Conservation (phyloP, 37 sponge, comb jelly and placozoan species). For the Geodia barretti region DNA sequence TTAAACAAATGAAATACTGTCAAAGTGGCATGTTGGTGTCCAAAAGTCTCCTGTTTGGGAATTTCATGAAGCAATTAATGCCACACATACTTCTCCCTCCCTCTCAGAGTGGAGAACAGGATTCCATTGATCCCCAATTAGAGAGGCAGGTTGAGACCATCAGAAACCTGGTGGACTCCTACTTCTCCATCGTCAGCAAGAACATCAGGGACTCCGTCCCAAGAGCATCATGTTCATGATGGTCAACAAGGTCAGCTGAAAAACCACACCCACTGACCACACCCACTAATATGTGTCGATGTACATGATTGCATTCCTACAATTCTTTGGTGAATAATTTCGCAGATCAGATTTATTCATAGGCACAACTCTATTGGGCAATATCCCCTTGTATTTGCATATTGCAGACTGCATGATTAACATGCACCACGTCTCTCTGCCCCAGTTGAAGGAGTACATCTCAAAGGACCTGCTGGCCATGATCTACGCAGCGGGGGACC, state of each 20-base stretch:
- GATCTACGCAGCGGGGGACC: slow-evolving; percentile 87
- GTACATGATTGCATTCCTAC: too few relatives aligned
- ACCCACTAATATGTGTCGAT: too few relatives aligned
- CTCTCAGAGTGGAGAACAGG: slow-evolving; percentile 8
- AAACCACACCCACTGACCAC: background rate
- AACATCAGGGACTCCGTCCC: slow-evolving; percentile 83
- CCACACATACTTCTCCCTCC: too few relatives aligned
- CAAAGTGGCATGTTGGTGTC: too few relatives aligned
- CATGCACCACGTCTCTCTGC: background rate
- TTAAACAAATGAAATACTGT: too few relatives aligned
- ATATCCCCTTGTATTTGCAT: background rate
- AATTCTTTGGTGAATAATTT: too few relatives aligned
- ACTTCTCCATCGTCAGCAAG: slow-evolving; percentile 92
- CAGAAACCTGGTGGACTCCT: slow-evolving; percentile 92
- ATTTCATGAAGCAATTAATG: background rate
- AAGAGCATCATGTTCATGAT: slow-evolving; percentile 93
- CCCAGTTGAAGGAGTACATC: slow-evolving; percentile 77
- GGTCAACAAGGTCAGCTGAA: slow-evolving; percentile 77
- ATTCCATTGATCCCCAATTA: slow-evolving; percentile 85
- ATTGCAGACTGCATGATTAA: background rate
- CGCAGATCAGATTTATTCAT: too few relatives aligned
- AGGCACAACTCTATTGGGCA: too few relatives aligned
- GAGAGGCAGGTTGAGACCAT: slow-evolving; percentile 98
- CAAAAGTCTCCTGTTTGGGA: background rate
- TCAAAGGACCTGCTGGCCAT: slow-evolving; percentile 78